Conservation (phyloP, 2,113 vertebrate genomes). For the Tiliqua scincoides region DNA sequence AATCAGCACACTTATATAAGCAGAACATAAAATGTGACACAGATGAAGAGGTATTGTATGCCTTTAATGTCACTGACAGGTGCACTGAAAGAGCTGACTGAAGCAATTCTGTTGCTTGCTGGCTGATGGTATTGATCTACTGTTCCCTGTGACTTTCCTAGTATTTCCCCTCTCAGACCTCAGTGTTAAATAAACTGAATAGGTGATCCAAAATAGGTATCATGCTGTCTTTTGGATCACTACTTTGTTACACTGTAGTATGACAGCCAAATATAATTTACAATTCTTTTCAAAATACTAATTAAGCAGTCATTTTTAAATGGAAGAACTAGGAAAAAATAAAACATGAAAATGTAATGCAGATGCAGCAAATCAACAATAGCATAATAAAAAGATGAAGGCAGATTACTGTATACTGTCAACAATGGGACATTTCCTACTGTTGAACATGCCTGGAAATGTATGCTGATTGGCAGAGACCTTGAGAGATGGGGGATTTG, state of each 20-base stretch:
- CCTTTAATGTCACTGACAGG: background rate
- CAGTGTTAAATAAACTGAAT: background rate
- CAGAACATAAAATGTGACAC: slow-evolving; percentile 30
- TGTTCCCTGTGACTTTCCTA: rapidly evolving
- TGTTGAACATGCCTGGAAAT: background rate
- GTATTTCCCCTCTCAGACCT: background rate
- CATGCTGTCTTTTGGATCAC: background rate
- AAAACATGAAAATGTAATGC: background rate
- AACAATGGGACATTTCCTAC: background rate
- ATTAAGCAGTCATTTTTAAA: background rate
- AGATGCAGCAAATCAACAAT: background rate
- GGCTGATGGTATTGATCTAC: background rate
- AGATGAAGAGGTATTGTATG: slow-evolving; percentile 2
- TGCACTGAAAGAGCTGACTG: background rate
- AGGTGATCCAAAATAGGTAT: background rate
- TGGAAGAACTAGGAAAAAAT: background rate
- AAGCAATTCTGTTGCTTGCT: background rate
- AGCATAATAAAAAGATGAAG: background rate
- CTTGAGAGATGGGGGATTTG: background rate
- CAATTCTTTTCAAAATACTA: background rate
- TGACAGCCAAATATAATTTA: background rate
- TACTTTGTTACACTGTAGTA: background rate
- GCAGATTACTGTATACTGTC: background rate
- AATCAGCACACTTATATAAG: slow-evolving; percentile 67
- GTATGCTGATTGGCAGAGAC: background rate